Percentiles rank a stretch among this genome's conserved stretches.
Conservation (phyloP, 2,797 vertebrate species). For the Falco concolor region DNA sequence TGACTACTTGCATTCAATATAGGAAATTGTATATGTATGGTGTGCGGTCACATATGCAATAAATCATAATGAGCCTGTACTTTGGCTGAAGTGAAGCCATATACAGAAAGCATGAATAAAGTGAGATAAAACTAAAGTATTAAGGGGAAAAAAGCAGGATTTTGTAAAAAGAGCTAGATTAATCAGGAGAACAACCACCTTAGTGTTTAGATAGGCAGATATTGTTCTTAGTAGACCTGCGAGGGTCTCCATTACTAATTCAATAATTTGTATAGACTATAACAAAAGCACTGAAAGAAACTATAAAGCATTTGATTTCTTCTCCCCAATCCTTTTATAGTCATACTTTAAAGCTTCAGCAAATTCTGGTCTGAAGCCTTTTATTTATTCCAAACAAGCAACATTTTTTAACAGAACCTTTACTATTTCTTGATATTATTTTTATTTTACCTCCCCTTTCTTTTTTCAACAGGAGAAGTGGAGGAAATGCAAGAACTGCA, state of each 20-base stretch:
- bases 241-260: neutral
- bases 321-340: neutral
- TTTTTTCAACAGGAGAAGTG: neutral
- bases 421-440: neutral
- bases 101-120: neutral
- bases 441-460: neutral
- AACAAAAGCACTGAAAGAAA: neutral
- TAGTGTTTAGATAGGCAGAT: neutral
- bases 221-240: neutral
- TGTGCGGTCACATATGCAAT: neutral
- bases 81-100: neutral
- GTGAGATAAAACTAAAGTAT: neutral
- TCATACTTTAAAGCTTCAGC: neutral
- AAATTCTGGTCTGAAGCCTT: neutral
- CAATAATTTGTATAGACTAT: neutral
- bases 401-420: neutral
- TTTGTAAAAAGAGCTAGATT: neutral
- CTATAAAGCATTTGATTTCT: neutral
- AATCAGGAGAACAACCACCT: neutral
- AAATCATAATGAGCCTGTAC: neutral
- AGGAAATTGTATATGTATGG: neutral
- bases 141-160: neutral
- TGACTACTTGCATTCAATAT: neutral
- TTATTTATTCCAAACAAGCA: neutral
- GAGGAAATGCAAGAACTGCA: constrained; percentile 2